Base-by-base conservation (phyloP, 2,888 invertebrate genomes). In the Metellina segmentata region DNA sequence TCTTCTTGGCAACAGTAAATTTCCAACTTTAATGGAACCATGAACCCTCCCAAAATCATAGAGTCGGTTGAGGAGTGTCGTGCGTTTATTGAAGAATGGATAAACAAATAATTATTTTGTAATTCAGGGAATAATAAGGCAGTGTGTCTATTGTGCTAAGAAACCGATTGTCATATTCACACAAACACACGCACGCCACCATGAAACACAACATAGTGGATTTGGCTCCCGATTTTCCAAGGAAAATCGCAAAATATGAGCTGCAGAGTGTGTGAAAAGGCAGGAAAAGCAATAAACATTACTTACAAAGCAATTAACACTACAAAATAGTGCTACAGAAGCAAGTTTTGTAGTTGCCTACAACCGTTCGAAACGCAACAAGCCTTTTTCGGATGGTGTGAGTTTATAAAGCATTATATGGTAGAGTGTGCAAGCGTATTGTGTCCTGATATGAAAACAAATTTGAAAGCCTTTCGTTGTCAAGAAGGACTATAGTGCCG, bases 391-490 rank as follows among this genome's bases (percentile, higher is more conserved):
- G 20, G 77, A 77, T 5, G 77, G 77, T 34, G n/a, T n/a, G 77
- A 77, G 49, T 7, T 77, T 77, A 77, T 77, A 20, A 77, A 6
- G 77, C 77, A 7, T 0, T 77, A 34, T 77, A 77, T 77, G 51
- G 6, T 77, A 77, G 7, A 77, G 77, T 77, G 77, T 7, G 77
- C 77, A 48, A 77, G 5, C 77, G 77, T 77, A 77, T 7, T 77
- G 77, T 77, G 77, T 77, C 77, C 77, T 77, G 77, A 77, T 48
- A 16, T 77, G 34, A 49, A 77, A 77, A 34, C 77, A 77, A 77
- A 77, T 77, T 6, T 77, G 77, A 77, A 77, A 77, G 77, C 77
- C n/a, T 77, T 77, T 77, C 77, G 11, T 77, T 6, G 77, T 77
- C 77, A 34, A 7, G 77, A 77, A 77, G 77, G 51, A 77, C 48